Base-by-base conservation (phyloP, 92 coral and sea anemone species). In the Umimayanthus chanpuru region DNA sequence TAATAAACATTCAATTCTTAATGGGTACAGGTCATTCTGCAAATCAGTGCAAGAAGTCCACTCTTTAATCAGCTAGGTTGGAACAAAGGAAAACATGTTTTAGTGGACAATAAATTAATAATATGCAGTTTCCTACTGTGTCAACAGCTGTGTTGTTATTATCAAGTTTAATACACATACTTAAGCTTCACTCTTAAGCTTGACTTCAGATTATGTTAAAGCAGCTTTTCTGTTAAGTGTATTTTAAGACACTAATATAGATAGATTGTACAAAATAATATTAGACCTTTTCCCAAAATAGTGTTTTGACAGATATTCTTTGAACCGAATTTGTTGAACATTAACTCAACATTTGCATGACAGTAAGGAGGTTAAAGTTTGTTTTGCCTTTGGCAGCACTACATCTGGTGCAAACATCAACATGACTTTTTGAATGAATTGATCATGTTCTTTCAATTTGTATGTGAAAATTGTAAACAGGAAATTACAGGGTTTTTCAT, bases 141-240 rank as follows among this genome's bases (percentile, higher is more conserved):
- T 38, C 53, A 39, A n/a, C 79, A 75, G 79, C 79, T 75, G 79
- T 75, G 79, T 16, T 75, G 50, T 39, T 75, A 43, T 36, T 43
- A 29, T 39, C 47, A 40, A 75, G 43, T 30, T 73, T 73, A 29
- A 36, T 73, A 73, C 77, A 73, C 43, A 30, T 32, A 39, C 41
- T 30, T 72, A 29, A 32, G 36, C 36, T 32, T 32, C 36, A 32
- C 36, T 32, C 40, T 29, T 14, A 6, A 29, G 77, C 9, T 36
- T 73, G 77, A 28, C 16, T 30, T 29, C 43, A 53, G 14, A 8
- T 26, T 32, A 26, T 28, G 9, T 73, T 73, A 73, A 30, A 32
- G 77, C 44, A 73, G 43, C 58, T 53, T 53, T 6, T 14, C 58
- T 53, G 36, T 32, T 53, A 16, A 53, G 20, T 12, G 58, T 53